Conservation (phyloP, 1,140 invertebrate genomes). For the Heliconius congener region DNA sequence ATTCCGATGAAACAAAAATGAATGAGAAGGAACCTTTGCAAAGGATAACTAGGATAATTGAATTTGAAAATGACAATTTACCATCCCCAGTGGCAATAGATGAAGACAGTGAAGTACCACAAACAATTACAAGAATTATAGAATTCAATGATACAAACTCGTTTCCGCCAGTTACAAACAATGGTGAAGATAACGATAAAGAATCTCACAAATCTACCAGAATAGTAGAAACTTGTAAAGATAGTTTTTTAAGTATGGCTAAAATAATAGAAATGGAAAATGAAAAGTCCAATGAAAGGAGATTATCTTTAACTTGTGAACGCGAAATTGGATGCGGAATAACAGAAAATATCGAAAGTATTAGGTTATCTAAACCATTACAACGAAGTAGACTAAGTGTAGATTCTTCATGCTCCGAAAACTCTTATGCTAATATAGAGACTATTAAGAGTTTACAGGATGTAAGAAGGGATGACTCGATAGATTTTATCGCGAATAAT, state of each 20-base stretch:
- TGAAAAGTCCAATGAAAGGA: slow-evolving; percentile 74
- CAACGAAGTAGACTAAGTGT: slow-evolving; percentile 79
- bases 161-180: slow-evolving; percentile 56
- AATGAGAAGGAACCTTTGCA: slow-evolving; percentile 63
- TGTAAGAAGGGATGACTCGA: slow-evolving; percentile 69
- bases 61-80: slow-evolving; percentile 69
- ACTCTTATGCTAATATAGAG: slow-evolving; percentile 80
- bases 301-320: slow-evolving; percentile 74
- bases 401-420: slow-evolving; percentile 81
- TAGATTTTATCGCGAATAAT: slow-evolving; percentile 52
- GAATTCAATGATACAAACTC: slow-evolving; percentile 69
- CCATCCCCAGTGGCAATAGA: slow-evolving; percentile 55
- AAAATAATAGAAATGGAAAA: slow-evolving; percentile 80
- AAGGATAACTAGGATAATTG: slow-evolving; percentile 74
- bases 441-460: slow-evolving; percentile 77
- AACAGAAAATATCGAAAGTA: slow-evolving; percentile 61
- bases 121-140: slow-evolving; percentile 76
- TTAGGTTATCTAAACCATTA: slow-evolving; percentile 63
- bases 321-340: slow-evolving; percentile 68
- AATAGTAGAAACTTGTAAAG: slow-evolving; percentile 67
- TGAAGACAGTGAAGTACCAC: slow-evolving; percentile 62
- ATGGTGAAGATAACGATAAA: slow-evolving; percentile 54
- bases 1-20: slow-evolving; percentile 53
- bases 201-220: slow-evolving; percentile 64
- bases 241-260: slow-evolving; percentile 72